phyloP scores from a whole-genome alignment of 1,140 invertebrate species.

The Drosophila mauritiana region DNA sequence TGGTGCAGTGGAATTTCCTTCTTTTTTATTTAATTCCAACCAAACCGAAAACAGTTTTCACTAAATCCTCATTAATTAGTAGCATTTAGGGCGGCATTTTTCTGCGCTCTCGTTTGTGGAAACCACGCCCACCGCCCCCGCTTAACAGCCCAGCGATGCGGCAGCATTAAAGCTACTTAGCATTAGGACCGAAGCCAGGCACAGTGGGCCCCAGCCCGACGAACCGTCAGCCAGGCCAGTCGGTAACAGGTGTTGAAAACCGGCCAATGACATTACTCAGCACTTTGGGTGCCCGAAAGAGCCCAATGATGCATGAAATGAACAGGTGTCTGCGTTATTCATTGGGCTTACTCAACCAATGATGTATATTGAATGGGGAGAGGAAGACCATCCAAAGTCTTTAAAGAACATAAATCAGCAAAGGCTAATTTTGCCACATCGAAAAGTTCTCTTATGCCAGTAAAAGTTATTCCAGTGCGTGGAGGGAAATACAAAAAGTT shows the following conservation, averaged over 20 bases:
- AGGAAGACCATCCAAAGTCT: constrained; percentile 10
- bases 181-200: constrained; percentile 46
- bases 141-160: constrained; percentile 45
- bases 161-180: constrained; percentile 78
- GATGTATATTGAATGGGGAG: constrained; percentile 19
- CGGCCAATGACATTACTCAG: constrained; percentile 69
- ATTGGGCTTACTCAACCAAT: constrained; percentile 44
- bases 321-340: constrained; percentile 60
- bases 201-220: constrained; percentile 54
- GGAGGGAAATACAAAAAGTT: constrained; percentile 24
- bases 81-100: constrained; percentile 78
- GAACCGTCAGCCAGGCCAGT: constrained; percentile 15
- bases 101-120: constrained; percentile 27
- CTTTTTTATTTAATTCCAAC: constrained; percentile 30
- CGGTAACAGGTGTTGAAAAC: constrained; percentile 72
- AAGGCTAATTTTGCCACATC: constrained; percentile 39
- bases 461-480: constrained; percentile 26
- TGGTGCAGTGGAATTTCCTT: constrained; percentile 55
- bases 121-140: constrained; percentile 51
- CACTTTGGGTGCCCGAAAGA: constrained; percentile 34
- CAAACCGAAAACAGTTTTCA: constrained; percentile 71
- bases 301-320: constrained; percentile 67
- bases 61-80: constrained; percentile 83
- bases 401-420: constrained; percentile 49
- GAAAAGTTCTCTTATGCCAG: constrained; percentile 4